Conservation (phyloP, 2,888 invertebrate genomes). For the Stenchaetothrips biformis region DNA sequence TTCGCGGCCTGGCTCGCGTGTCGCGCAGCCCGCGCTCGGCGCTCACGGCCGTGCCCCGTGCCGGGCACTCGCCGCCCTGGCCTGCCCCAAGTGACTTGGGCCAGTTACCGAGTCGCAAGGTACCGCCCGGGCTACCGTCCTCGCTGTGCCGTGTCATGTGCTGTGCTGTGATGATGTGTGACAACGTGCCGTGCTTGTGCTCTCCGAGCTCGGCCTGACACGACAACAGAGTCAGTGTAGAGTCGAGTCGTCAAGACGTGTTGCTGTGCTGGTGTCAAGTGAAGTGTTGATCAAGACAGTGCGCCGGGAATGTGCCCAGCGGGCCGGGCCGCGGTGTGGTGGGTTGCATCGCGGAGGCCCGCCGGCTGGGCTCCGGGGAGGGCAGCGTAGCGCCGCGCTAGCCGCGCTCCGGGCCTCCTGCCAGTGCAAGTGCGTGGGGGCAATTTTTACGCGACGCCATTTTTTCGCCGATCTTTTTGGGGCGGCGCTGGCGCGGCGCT, state of each 20-base stretch:
- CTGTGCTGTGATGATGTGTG: background rate
- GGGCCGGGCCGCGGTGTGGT: background rate
- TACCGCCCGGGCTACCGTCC: background rate
- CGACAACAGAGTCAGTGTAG: background rate
- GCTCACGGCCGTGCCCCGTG: background rate
- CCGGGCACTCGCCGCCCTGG: background rate
- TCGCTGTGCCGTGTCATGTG: background rate
- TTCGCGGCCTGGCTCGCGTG: too few species aligned
- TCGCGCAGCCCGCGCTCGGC: too few species aligned
- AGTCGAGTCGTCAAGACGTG: background rate
- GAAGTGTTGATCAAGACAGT: background rate
- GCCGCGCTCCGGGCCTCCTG: background rate
- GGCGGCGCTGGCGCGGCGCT: background rate
- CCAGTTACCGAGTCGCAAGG: background rate
- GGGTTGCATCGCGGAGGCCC: background rate
- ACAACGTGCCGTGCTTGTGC: background rate
- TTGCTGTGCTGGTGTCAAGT: background rate
- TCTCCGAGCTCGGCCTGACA: background rate
- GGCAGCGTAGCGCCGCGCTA: background rate
- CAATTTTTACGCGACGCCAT: background rate
- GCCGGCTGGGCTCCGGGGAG: too few species aligned
- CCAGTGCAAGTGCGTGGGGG: background rate
- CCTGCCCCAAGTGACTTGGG: background rate
- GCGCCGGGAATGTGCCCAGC: background rate
- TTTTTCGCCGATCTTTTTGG: slow-evolving; percentile 9